Base-by-base conservation (phyloP, 37 sponge, comb jelly and placozoan species). In the Haliclona indistincta region DNA sequence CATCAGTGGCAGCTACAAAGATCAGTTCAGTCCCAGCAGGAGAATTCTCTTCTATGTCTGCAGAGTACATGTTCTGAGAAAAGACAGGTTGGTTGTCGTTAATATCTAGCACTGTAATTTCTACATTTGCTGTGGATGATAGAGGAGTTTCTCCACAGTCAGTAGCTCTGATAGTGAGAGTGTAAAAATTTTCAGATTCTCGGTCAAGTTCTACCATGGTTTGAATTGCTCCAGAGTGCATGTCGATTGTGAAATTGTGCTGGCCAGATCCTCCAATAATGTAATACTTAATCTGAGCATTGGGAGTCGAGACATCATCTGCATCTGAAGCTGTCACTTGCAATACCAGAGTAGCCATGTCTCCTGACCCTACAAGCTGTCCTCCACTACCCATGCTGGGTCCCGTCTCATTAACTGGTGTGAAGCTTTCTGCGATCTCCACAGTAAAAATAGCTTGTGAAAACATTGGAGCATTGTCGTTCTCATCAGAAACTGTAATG, bases 401-500 rank as follows among this genome's bases (percentile, higher is more conserved):
- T n/a, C n/a, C n/a, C n/a, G n/a, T n/a, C n/a, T n/a, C n/a, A n/a
- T 15, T 47, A 15, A 17, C 15, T 45, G 77, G 77, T 45, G 85
- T 73, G 47, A 78, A 77, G 56, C 75, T 76, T 54, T 87, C 81
- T 32, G 11, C 40, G 22, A 64, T 33, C 2, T 34, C 28, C 30
- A 68, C n/a, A 2, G 43, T 2, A 36, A 67, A 58, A 23, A 25
- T 52, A 29, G 36, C 42, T 1, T 52, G 28, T 39, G 54, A 23
- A 19, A 84, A 70, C n/a, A 63, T 20, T 43, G 89, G 84, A 45
- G 79, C 40, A 0, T 82, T 45, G 54, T 88, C 84, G 45, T 88
- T 88, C 19, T 68, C 45, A 49, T 88, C 84, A 17, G 62, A 1
- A 2, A 88, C 26, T 3, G 39, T 66, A 32, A 88, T 58, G 22